These are phyloP conservation scores for Polypedilum vanderplanki DNA, from an alignment of 1,140 invertebrate genomes.

Conservation along the genomic window DNA sequence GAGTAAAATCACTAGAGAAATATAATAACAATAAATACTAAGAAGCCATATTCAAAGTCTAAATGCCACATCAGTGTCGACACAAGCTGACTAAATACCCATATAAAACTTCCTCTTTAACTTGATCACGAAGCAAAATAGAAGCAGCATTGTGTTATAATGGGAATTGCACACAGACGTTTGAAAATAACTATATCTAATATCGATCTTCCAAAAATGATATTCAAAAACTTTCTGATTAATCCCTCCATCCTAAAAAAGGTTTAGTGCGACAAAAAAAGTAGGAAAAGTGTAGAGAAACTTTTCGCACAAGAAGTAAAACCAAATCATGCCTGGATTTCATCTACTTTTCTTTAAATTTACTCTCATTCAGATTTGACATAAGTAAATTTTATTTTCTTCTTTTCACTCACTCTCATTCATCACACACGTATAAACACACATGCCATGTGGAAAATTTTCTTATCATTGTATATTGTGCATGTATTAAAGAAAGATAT, in stretches of 20 bases:
- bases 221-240: background rate
- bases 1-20: no score
- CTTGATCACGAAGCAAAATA: no score
- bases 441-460: background rate
- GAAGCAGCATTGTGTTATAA: no score
- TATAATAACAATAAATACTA: no score
- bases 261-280: background rate
- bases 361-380: conserved; percentile 14
- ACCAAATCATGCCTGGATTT: conserved; percentile 12
- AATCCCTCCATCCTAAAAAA: background rate
- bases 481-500: background rate
- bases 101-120: no score
- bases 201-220: background rate
- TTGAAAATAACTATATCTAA: conserved; percentile 1
- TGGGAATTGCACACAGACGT: background rate
- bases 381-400: background rate
- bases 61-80: no score
- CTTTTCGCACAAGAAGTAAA: background rate
- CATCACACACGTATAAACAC: background rate
- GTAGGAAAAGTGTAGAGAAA: background rate
- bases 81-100: no score
- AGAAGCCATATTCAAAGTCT: no score
- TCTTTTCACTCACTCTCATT: background rate
- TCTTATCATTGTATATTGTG: no score
- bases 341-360: background rate